Base-by-base conservation (phyloP, 2,888 invertebrate species). In the Eupithecia exiguata region DNA sequence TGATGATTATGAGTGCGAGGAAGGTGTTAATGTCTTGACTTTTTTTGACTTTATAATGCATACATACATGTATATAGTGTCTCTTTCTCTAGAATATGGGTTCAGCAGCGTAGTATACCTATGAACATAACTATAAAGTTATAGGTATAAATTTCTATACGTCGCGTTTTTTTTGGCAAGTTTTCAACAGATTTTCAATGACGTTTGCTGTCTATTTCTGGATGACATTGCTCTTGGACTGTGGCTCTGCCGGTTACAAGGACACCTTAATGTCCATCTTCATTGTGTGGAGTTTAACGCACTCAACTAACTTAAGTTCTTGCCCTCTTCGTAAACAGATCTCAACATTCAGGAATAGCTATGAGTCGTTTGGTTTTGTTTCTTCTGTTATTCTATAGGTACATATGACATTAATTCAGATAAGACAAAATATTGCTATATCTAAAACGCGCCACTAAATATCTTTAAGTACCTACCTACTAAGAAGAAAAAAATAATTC, bases 141-240 rank as follows among this genome's bases (percentile, higher is more conserved):
- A 53, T 53, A 53, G 46, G 4, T 25, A 21, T 46, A 63, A 63
- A 89, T 92, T 90, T 90, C 83, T 85, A 86, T 85, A 78, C 76
- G 83, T 75, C 86, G 86, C 84, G 86, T 82, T 84, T 81, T 81
- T 74, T 86, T 88, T 92, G 92, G 92, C 92, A 92, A 77, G 76
- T 76, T 82, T 85, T 91, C 92, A 91, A 91, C 87, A 80, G 83
- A 83, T 86, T 87, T 87, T 87, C 85, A 87, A 88, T 87, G 87
- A 86, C 84, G 84, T 79, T 83, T 80, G 74, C 78, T 84, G 80
- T 88, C 92, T 93, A 94, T 92, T 93, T 88, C 84, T 84, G 90
- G 84, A 86, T 86, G 92, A 89, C 93, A 92, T 93, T 93, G 93
- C 88, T 90, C 91, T 91, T 92, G 89, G 78, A 82, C 75, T 81